A percentile compares a stretch with the other conserved stretches of the same genome.
Conservation (phyloP, 2,888 invertebrate genomes). For the Troides oblongomaculatus region DNA sequence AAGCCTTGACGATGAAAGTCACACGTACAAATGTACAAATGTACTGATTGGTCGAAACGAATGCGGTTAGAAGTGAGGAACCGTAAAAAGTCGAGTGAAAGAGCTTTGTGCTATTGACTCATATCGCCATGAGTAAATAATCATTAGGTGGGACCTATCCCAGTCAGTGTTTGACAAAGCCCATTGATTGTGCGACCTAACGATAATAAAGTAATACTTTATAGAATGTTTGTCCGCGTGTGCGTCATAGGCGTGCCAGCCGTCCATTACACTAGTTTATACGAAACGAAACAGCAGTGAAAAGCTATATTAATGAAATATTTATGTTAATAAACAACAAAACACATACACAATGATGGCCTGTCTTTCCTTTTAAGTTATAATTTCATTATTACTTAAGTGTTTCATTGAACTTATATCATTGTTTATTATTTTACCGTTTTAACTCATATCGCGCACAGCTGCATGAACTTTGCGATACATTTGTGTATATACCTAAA, state of each 20-base stretch:
- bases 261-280: background rate
- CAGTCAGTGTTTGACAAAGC: constrained; percentile 50
- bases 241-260: constrained; percentile 71
- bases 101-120: constrained; percentile 25
- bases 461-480: no score
- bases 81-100: constrained; percentile 28
- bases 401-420: no score
- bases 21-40: background rate
- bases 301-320: background rate
- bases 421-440: no score
- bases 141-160: constrained; percentile 49
- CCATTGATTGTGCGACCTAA: constrained; percentile 67
- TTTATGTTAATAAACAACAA: background rate
- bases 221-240: constrained; percentile 64
- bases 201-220: constrained; percentile 74
- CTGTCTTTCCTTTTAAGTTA: no score
- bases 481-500: no score
- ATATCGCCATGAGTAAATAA: constrained; percentile 43
- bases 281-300: background rate
- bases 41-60: background rate
- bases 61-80: constrained; percentile 7
- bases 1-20: no score
- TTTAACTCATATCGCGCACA: no score
- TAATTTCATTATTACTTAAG: no score
- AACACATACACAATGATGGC: no score